Evolutionary conservation across 2,888 invertebrate species (phyloP).

Genomic region (Rhorus exstirpatorius): DNA sequence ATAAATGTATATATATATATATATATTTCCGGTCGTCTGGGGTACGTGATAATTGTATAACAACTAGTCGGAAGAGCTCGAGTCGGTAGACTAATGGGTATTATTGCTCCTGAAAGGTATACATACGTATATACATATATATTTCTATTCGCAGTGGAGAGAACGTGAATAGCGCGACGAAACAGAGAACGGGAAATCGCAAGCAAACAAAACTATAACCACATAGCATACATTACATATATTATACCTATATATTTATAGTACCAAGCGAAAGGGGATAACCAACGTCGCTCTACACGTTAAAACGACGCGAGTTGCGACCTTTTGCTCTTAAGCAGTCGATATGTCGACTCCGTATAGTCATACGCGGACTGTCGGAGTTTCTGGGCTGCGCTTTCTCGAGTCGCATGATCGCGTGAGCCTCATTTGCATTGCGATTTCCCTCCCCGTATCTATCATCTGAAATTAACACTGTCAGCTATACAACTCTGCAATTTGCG

Average conservation of each 20-base stretch:
- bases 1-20: constrained; percentile 42
- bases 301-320: background rate
- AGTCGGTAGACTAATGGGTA: constrained; percentile 18
- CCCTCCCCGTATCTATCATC: constrained; percentile 81
- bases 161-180: constrained; percentile 33
- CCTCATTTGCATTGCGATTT: constrained; percentile 80
- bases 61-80: constrained; percentile 50
- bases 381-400: constrained; percentile 47
- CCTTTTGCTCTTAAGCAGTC: background rate
- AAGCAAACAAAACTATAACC: constrained; percentile 49
- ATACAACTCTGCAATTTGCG: constrained; percentile 54
- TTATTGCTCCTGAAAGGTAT: constrained; percentile 24
- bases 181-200: constrained; percentile 42
- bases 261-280: constrained; percentile 3
- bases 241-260: constrained; percentile 33
- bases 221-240: constrained; percentile 28
- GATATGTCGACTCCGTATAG: background rate
- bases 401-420: constrained; percentile 79
- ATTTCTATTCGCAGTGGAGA: background rate
- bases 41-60: constrained; percentile 72
- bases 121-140: background rate
- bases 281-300: constrained; percentile 1
- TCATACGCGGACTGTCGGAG: constrained; percentile 35
- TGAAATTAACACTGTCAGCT: constrained; percentile 83
- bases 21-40: constrained; percentile 42